Evolutionary conservation across 1,140 invertebrate genomes (phyloP), one percentile per base, ranked within the genome.

Genomic region (Bradysia coprophila): DNA sequence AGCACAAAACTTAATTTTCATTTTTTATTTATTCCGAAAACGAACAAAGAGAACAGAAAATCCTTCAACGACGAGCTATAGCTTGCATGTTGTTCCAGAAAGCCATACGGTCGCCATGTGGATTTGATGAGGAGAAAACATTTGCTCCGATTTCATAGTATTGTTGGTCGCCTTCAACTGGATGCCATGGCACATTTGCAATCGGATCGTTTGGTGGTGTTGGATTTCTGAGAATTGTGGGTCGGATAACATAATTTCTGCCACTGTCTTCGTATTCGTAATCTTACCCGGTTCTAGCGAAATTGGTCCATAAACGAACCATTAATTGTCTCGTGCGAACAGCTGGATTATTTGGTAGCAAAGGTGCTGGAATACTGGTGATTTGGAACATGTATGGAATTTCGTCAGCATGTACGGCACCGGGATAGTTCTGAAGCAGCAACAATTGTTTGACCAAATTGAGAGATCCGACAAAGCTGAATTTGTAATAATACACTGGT

Each of bases 261-360:
- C 24, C 24, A 28, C 6, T 8, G 24, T 28, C 13, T 8, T 13
- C 6, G 13, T 28, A 6, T 6, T 8, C 6, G n/a, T n/a, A n/a
- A n/a, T n/a, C 24, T 13, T 50, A 68, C 66, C 67, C 63, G 46
- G 52, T 49, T 52, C 65, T 68, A 40, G 65, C 66, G 42, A 69
- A 69, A 48, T 69, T 68, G 2, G 67, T 65, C 67, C 67, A 69
- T 34, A 71, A 48, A 18, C 57, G 47, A 5, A 67, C 47, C 51
- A 70, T 61, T 40, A 58, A 51, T 43, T 64, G 32, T 28, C 49
- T 40, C n/a, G 41, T 47, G 4, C 11, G 2, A 19, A 23, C n/a
- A 21, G 40, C 40, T 4, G 13, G 19, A 21, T 41, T 41, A 11
- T 18, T 34, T 5, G 40, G 40, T 10, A 41, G 21, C 18, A 41